These are phyloP conservation scores for Bubo blakistoni DNA, from an alignment of 2,113 vertebrate genomes.

Conservation along the genomic window DNA sequence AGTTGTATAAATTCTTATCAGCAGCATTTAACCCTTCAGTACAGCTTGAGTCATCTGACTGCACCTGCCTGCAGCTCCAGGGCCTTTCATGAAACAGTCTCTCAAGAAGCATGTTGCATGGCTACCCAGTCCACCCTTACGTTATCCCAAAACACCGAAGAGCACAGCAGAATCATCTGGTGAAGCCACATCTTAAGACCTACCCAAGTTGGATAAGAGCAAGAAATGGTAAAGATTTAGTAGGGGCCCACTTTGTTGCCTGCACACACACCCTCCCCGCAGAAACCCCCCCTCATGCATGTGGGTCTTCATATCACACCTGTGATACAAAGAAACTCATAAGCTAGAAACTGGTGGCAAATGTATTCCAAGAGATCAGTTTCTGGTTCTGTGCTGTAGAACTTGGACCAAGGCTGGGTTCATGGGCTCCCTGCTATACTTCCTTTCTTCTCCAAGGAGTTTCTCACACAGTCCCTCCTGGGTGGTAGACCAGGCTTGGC, in stretches of 20 bases:
- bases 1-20: not conserved
- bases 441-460: not conserved
- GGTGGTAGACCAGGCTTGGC: not conserved
- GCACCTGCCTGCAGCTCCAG: not conserved
- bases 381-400: not conserved
- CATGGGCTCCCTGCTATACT: not conserved
- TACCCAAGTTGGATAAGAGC: rapidly evolving
- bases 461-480: not conserved
- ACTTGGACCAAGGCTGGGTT: not conserved
- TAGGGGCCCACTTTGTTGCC: rapidly evolving
- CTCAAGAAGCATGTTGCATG: not conserved
- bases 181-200: not conserved
- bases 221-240: not conserved
- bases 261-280: rapidly evolving
- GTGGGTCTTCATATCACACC: too few relatives aligned
- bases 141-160: not conserved
- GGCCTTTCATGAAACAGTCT: not conserved
- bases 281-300: not conserved
- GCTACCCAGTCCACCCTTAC: not conserved
- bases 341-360: not conserved
- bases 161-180: not conserved
- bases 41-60: not conserved
- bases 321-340: not conserved
- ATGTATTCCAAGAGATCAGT: not conserved
- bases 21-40: not conserved